Base-by-base conservation (phyloP, 2,113 vertebrate genomes). In the Triplophysa siluroides region DNA sequence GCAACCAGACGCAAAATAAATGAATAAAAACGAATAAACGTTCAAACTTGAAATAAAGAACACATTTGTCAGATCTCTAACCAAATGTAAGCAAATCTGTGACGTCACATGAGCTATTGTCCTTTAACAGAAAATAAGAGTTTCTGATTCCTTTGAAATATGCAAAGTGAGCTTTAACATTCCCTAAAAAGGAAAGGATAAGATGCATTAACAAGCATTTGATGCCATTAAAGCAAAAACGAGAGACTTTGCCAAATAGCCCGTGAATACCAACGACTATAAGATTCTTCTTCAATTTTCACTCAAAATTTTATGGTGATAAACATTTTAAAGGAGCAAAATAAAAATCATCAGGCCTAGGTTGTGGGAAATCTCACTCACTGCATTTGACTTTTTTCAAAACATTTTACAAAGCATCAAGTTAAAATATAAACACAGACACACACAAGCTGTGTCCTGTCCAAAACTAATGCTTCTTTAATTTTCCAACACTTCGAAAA, bases 391-490 rank as follows among this genome's bases (percentile, higher is more conserved):
- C 50, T 52, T 52, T 52, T 18, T 45, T 45, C 43, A 45, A 45
- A 45, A 9, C 8, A 2, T 45, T 45, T 45, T 11, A 45, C 43
- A 45, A 45, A 12, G 9, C 43, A 45, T 45, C 33, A 50, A 11
- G 16, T 52, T 52, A 52, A 4, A 52, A 52, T 52, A 21, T 21
- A 71, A 56, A 56, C 50, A 29, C 21, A 38, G 18, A 71, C 67
- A 2, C 12, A 69, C n/a, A 33, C 52, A 73, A 73, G 70, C 29
- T 9, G 29, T 41, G 70, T 73, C 54, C 19, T 73, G 70, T 60
- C 54, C 12, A 73, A 41, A 73, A 21, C 29, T 23, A 60, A 60
- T 60, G 12, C n/a, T 33, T 60, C n/a, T 71, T 54, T 41, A 23
- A 73, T 73, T 73, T 16, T 16, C 70, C 52, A 60, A 60, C 2